Evolutionary conservation across 2,888 invertebrate genomes (phyloP), one percentile per base, ranked within the genome.

Genomic region (Schrankia costaestrigalis): DNA sequence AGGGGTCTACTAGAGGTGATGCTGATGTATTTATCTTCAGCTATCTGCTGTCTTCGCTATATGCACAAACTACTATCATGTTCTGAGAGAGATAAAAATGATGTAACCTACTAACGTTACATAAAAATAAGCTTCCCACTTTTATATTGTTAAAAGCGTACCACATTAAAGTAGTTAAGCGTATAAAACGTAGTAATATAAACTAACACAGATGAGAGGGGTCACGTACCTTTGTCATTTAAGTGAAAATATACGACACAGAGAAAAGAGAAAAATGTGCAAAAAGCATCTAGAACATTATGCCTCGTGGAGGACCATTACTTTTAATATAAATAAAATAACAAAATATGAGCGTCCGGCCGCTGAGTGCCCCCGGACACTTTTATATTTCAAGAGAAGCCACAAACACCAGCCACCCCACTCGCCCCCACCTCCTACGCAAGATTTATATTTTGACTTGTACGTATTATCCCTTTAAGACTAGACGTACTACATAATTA

Each of bases 261-360:
- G 61, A 75, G 76, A 76, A 82, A 78, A 77, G 79, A 84, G 82
- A 84, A 75, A 81, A 84, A 85, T 79, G 82, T 67, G 77, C 78
- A 78, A 80, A 82, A 85, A 84, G 74, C 70, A 79, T 79, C 80
- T 69, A 71, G 78, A 78, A 76, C 78, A 80, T 84, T 85, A 84
- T 84, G 73, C 78, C 70, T 76, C 71, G 77, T 72, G 75, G 64
- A 68, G 55, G 65, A 79, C 85, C 86, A 87, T 87, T 87, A 87
- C 87, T 87, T 87, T 87, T 86, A 85, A 87, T 87, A 86, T 83
- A 86, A 86, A 86, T 86, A 86, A 87, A 86, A 87, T 86, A 87
- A 85, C 86, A 87, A 87, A 87, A 87, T 87, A 87, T 87, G 87
- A 87, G 86, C 71, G 83, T 85, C 86, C 85, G 84, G 84, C 84